A percentile compares a stretch with the other conserved stretches of the same genome.
Conservation (phyloP, 2,113 vertebrate species). For the Scartelaos histophorus region DNA sequence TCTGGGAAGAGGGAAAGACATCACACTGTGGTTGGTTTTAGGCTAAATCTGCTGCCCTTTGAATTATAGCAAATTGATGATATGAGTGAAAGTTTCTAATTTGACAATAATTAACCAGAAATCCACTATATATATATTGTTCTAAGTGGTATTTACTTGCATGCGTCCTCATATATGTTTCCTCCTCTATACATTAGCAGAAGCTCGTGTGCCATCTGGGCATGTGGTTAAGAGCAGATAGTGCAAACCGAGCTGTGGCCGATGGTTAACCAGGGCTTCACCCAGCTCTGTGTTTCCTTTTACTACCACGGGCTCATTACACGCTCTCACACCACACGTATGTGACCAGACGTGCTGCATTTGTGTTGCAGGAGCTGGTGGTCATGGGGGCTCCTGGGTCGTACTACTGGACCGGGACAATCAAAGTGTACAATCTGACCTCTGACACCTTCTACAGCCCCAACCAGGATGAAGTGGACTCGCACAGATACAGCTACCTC, state of each 20-base stretch:
- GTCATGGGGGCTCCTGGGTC: constrained; percentile 97
- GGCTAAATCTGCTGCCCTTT: neutral
- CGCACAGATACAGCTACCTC: constrained; percentile 91
- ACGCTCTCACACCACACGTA: neutral
- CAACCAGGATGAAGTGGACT: constrained; percentile 83
- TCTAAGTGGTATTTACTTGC: neutral
- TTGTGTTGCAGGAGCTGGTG: constrained; percentile 85
- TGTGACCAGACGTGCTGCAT: constrained; percentile 21
- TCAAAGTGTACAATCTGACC: constrained; percentile 95
- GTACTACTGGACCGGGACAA: constrained; percentile 96
- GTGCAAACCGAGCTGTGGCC: constrained; percentile 66
- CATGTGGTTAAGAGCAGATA: constrained; percentile 63
- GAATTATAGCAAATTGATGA: neutral
- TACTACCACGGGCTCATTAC: neutral
- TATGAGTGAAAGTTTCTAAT: neutral
- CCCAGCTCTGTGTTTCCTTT: constrained; percentile 26
- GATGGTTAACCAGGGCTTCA: constrained; percentile 66
- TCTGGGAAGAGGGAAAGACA: constrained; percentile 41
- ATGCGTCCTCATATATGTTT: neutral
- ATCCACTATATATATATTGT: neutral
- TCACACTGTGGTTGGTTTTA: constrained; percentile 7
- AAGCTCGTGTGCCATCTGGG: constrained; percentile 33
- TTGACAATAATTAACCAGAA: neutral
- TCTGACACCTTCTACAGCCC: constrained; percentile 88
- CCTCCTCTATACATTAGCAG: neutral